Base-by-base conservation (phyloP, 2,797 vertebrate genomes). In the Diglossa cyanea region DNA sequence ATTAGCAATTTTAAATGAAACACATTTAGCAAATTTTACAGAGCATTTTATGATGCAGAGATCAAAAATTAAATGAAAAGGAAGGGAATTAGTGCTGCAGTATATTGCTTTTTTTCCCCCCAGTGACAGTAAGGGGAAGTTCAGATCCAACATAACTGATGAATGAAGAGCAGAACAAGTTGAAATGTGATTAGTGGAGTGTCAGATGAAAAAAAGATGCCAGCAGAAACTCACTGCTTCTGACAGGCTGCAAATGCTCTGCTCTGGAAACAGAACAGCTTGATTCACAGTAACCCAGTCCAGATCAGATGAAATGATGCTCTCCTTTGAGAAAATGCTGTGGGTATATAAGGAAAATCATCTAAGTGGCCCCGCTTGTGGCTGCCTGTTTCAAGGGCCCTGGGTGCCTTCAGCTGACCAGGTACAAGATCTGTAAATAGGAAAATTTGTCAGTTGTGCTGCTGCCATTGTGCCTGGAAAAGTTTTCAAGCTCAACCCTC, bases 381-480 rank as follows among this genome's bases (percentile, higher is more conserved):
- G 42, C 31, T 81, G 18, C 30, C 40, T 1, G 1, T 68, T 70
- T 35, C 24, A 45, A 40, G 11, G n/a, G 20, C 19, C 8, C 20
- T 55, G 28, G 40, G 8, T 45, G 39, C 26, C 31, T 47, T 61
- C 75, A 66, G 28, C 9, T 44, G 24, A 44, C 26, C 21, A 60
- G 40, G 31, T 40, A 13, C 39, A 66, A 13, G 37, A 30, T 37
- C 24, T 50, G 5, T 13, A 45, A 67, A 57, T 6, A 24, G 20
- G 37, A 39, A 42, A 80, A 88, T 19, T 17, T 19, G 17, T 73
- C 0, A 0, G 21, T 33, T 0, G 0, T 0, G 1, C 58, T 68
- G 35, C 40, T 68, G 5, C 54, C 17, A 2, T 75, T 63, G 51
- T 39, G 47, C 21, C 31, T 58, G 74, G 66, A 45, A 60, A 50